Evolutionary conservation across 2,888 invertebrate species (phyloP), one percentile per base, ranked within the genome.

Genomic region (Rhodophaea formosa): DNA sequence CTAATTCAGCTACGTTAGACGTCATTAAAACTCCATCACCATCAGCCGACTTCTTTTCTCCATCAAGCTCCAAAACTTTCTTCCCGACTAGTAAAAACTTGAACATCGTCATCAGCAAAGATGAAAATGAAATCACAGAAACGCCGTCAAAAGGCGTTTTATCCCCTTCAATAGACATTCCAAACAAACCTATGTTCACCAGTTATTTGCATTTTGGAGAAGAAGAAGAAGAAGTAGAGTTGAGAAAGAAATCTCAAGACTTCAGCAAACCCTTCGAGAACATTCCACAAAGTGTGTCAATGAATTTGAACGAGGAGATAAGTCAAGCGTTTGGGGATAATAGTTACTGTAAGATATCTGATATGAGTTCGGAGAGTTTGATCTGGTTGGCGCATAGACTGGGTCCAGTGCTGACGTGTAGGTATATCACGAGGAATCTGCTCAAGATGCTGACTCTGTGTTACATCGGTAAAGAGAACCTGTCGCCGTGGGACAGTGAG

Each of bases 371-470:
- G 0, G 97, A 97, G 74, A 97, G 97, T 72, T 87, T 97, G 0
- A 94, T 97, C 61, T 99, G 99, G 98, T 78, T 99, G 59, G 95
- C 98, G 0, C 97, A 98, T 86, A 94, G 98, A 63, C 88, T 99
- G 15, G 99, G 99, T 0, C 99, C 99, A 0, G 97, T 99, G 51
- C 92, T 99, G 23, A 97, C 98, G 0, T 97, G 98, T 44, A 94
- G 97, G 67, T 96, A 97, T 87, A 92, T 99, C 30, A 96, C 98
- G 0, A 93, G 97, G 60, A 98, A 98, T 90, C 92, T 99, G 64
- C 91, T 99, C 10, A 94, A 98, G 74, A 98, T 99, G 97, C 87
- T 99, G 56, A 97, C 98, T 0, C 86, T 99, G 3, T 99, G 99
- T 83, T 99, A 98, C 79, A 95, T 97, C 17, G 97, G 96, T 0